Evolutionary conservation across 35 echinoderm and acorn worm genomes (phyloP).

Genomic region (Apostichopus japonicus): DNA sequence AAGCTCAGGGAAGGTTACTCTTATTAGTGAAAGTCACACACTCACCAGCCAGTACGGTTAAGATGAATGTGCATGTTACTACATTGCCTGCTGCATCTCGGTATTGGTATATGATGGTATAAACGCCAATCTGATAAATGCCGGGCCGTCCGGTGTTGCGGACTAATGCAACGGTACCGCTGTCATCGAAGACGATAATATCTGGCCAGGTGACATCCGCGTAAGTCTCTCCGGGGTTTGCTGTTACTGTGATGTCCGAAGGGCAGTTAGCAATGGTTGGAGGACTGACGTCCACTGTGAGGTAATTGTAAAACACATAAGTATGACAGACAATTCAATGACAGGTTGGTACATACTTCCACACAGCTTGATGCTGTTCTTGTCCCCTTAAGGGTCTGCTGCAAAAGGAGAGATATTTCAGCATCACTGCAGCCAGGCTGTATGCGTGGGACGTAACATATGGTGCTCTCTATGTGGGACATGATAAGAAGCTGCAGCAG

Average conservation of each 20-base stretch:
- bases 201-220: not conserved
- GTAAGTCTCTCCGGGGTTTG: not conserved
- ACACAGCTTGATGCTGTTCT: too few relatives aligned
- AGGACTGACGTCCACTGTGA: not conserved
- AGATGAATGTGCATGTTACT: not conserved
- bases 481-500: too few relatives aligned
- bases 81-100: constrained; percentile 10
- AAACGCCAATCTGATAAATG: not conserved
- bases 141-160: not conserved
- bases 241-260: not conserved
- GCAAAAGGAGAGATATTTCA: too few relatives aligned
- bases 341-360: too few relatives aligned
- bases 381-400: too few relatives aligned
- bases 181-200: not conserved
- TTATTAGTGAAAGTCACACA: too few relatives aligned
- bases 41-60: constrained; percentile 7
- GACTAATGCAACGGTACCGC: constrained; percentile 22
- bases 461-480: too few relatives aligned
- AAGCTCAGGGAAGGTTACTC: too few relatives aligned
- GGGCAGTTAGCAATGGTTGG: constrained; percentile 35
- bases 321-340: too few relatives aligned
- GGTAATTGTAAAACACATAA: not conserved
- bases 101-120: not conserved
- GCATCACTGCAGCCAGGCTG: too few relatives aligned
- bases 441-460: too few relatives aligned